Percentiles rank a stretch among this genome's conserved stretches.
Conservation (phyloP, 2,113 vertebrate species). For the Corydoras maculifer region DNA sequence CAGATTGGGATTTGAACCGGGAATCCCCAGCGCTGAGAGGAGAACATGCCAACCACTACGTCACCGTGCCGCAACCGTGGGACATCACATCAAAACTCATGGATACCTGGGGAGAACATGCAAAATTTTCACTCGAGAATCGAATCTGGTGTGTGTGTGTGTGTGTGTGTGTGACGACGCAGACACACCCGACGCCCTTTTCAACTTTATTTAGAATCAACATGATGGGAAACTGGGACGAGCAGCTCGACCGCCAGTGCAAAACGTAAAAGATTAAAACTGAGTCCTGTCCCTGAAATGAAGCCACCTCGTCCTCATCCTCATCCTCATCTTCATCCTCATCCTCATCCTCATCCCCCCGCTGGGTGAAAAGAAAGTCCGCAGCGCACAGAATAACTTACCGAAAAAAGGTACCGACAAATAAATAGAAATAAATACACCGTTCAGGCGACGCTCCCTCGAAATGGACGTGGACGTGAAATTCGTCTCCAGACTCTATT, state of each 20-base stretch:
- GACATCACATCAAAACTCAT: too few relatives aligned
- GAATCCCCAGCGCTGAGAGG: too few relatives aligned
- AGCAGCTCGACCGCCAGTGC: background rate
- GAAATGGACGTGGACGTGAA: constrained; percentile 41
- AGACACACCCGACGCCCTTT: constrained; percentile 52
- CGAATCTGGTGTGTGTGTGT: too few relatives aligned
- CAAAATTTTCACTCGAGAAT: too few relatives aligned
- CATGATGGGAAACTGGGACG: constrained; percentile 35
- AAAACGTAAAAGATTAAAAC: constrained; percentile 1
- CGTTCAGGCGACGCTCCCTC: constrained; percentile 26
- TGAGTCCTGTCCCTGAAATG: background rate
- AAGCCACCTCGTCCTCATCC: background rate
- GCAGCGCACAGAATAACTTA: constrained; percentile 37
- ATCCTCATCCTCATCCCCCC: constrained; percentile 12
- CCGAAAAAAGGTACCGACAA: constrained; percentile 30
- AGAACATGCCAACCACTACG: too few relatives aligned
- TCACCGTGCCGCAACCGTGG: too few relatives aligned
- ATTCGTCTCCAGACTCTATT: constrained; percentile 20
- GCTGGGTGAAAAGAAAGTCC: constrained; percentile 31
- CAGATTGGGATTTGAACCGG: too few relatives aligned
- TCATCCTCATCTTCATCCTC: too few relatives aligned
- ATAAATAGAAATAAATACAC: constrained; percentile 50
- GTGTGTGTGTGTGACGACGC: too few relatives aligned
- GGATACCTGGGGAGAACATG: too few relatives aligned
- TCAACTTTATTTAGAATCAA: constrained; percentile 47